Evolutionary conservation across 2,113 vertebrate species (phyloP).

Genomic region (Telmatochromis sp.): DNA sequence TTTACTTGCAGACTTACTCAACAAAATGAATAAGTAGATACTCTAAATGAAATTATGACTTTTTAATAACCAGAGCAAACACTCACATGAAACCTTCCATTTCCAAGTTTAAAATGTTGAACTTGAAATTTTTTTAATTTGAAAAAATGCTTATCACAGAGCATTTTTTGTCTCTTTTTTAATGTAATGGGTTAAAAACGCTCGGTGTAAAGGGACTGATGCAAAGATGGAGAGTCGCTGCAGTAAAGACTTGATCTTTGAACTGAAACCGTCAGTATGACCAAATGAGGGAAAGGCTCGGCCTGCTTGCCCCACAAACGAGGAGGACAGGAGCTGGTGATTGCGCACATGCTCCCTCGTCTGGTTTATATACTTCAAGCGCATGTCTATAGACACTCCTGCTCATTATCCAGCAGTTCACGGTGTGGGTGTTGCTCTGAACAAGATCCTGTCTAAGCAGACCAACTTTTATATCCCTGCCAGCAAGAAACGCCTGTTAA

Average conservation of each 20-base stretch:
- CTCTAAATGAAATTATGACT: background rate
- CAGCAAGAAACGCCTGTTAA: background rate
- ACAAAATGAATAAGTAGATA: background rate
- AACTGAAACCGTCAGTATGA: background rate
- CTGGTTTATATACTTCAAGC: background rate
- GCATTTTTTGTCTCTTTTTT: background rate
- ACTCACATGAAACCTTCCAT: background rate
- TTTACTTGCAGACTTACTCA: background rate
- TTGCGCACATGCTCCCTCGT: background rate
- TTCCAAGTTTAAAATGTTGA: background rate
- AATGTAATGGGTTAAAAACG: background rate
- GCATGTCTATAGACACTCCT: background rate
- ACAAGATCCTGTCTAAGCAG: background rate
- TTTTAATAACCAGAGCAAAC: background rate
- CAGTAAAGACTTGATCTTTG: background rate
- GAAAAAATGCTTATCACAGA: background rate
- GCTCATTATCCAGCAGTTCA: background rate
- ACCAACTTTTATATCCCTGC: background rate
- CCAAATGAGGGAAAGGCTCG: background rate
- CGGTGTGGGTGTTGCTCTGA: background rate
- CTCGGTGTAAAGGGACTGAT: background rate
- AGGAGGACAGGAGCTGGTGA: background rate
- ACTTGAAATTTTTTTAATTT: background rate
- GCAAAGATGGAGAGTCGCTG: background rate
- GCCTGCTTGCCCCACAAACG: background rate